Evolutionary conservation across 2,888 invertebrate genomes (phyloP).

Genomic region (Rhogogaster chlorosoma): DNA sequence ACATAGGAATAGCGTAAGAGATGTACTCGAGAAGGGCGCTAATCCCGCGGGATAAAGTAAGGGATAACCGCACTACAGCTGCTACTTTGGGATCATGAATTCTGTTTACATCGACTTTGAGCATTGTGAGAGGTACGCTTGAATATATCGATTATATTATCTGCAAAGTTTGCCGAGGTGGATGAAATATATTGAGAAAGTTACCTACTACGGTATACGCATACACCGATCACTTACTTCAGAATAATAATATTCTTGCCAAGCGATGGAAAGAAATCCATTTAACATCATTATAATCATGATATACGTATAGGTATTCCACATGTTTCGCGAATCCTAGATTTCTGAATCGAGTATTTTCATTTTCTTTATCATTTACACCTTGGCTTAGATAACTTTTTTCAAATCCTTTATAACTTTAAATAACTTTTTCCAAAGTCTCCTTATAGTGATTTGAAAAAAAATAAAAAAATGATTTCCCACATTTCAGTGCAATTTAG

Average conservation of each 20-base stretch:
- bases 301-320: background rate
- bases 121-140: conserved; percentile 1
- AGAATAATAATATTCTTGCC: background rate
- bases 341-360: background rate
- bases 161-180: background rate
- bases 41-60: background rate
- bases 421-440: no score
- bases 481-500: background rate
- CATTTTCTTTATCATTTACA: background rate
- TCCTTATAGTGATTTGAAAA: no score
- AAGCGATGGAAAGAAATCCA: background rate
- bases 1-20: background rate
- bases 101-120: conserved; percentile 12
- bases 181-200: conserved; percentile 1
- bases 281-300: background rate
- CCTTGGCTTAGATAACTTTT: no score
- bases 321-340: background rate
- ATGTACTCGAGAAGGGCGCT: background rate
- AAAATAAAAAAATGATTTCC: no score
- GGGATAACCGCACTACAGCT: background rate
- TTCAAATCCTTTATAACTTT: no score
- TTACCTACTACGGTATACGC: background rate
- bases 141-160: conserved; percentile 40
- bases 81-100: conserved; percentile 30
- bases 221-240: background rate